Evolutionary conservation across 2,113 vertebrate genomes (phyloP), one percentile per base, ranked within the genome.

Genomic region (Clarias magur): DNA sequence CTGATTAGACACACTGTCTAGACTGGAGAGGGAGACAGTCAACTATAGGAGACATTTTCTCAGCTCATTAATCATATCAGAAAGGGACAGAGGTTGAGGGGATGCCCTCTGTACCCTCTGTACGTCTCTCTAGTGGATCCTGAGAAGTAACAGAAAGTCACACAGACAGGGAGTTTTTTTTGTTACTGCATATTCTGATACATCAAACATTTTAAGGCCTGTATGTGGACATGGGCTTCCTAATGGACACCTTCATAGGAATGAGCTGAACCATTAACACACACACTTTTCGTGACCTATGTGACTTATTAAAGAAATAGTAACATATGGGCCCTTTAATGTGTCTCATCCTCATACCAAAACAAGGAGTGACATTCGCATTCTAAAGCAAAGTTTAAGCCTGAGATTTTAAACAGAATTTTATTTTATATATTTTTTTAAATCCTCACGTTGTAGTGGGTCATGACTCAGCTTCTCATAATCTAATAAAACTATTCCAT

Each of bases 11-110:
- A 88, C 1, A 27, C 68, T 82, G 85, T 54, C 85, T 85, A 56
- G 67, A 63, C 27, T 59, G 53, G 48, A 86, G 56, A 56, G 38
- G 27, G 25, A 25, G 81, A 86, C 48, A 38, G 34, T 76, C 34
- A 2, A 38, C 34, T 38, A 80, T 34, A 86, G 57, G 59, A 27
- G 27, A 72, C 82, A 54, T 87, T 92, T 89, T 93, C 90, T 90
- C 92, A 92, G 87, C 78, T 88, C 57, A 82, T 90, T 56, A 91
- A 91, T 82, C 86, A 54, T 89, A 56, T 67, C 73, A 79, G 54
- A 75, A 56, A 13, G 72, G 88, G 80, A 92, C 90, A 92, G 86
- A 88, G 90, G 86, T 85, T n/a, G 59, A 72, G n/a, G 83, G 83
- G 59, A 27, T 48, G 48, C 25, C 27, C 15, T 65, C 60, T 30